Percentiles rank a stretch among this genome's conserved stretches.
phyloP scores from a whole-genome alignment of 64 coral and sea anemone species.

The Stichodactyla mertensii region DNA sequence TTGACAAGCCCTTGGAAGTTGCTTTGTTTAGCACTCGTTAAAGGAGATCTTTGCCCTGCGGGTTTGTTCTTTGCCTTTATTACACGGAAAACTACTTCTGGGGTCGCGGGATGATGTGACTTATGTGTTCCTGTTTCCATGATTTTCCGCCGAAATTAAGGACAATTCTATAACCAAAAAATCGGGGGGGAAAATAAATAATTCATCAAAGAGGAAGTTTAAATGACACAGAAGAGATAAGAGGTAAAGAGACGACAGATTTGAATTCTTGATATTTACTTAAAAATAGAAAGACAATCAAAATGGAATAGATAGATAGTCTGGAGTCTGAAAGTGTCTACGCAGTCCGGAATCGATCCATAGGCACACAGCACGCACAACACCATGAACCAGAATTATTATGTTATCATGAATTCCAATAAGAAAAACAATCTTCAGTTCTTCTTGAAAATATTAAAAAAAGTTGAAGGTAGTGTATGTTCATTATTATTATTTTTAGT shows the following conservation, averaged over 20 bases:
- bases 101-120: not conserved
- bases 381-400: not conserved
- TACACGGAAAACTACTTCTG: not conserved
- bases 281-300: not conserved
- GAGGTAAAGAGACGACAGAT: not conserved
- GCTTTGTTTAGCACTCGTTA: not conserved
- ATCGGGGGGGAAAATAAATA: not conserved
- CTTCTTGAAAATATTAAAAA: not conserved
- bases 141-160: not conserved
- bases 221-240: not conserved
- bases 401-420: not conserved
- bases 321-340: not conserved
- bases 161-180: not conserved
- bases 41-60: not conserved
- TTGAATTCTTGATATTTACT: not conserved
- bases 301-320: conserved; percentile 1
- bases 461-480: not conserved
- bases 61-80: not conserved
- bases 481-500: too few species aligned
- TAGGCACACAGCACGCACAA: not conserved
- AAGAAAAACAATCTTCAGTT: not conserved
- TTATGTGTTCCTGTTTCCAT: not conserved
- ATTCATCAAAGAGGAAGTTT: not conserved
- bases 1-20: not conserved
- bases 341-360: not conserved